Evolutionary conservation across 2,888 invertebrate genomes (phyloP).

Genomic region (Asteroscopus sphinx): DNA sequence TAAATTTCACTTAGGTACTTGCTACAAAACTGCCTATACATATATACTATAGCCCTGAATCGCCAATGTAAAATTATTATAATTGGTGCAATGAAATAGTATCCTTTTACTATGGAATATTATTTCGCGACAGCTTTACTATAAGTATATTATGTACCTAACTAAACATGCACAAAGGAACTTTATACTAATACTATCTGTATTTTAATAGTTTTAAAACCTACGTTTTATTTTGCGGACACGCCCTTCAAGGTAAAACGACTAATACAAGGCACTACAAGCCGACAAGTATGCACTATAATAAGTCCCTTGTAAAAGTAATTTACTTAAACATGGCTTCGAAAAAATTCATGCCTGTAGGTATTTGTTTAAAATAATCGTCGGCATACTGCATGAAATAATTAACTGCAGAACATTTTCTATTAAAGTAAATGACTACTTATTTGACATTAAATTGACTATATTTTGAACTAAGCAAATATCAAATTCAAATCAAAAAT

Average conservation of each 20-base stretch:
- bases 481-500: too few species aligned
- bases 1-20: too few species aligned
- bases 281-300: constrained; percentile 10
- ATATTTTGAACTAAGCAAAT: too few species aligned
- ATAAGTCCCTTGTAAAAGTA: constrained; percentile 1
- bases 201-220: constrained; percentile 3
- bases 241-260: constrained; percentile 3
- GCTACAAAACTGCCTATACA: not conserved
- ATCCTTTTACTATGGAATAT: not conserved
- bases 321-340: constrained; percentile 6
- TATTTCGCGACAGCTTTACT: too few species aligned
- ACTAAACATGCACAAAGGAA: too few species aligned
- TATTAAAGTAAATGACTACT: too few species aligned
- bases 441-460: too few species aligned
- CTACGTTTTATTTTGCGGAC: not conserved
- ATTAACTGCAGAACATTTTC: too few species aligned
- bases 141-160: too few species aligned
- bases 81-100: not conserved
- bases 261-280: constrained; percentile 41
- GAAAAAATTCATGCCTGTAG: too few species aligned
- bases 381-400: too few species aligned
- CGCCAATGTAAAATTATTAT: constrained; percentile 3
- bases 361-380: not conserved
- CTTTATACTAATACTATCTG: not conserved
- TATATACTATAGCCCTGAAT: constrained; percentile 1